A percentile compares a stretch with the other conserved stretches of the same genome.
These are phyloP conservation scores for Boloria selene DNA, from an alignment of 2,888 invertebrate species.

Conservation along the genomic window DNA sequence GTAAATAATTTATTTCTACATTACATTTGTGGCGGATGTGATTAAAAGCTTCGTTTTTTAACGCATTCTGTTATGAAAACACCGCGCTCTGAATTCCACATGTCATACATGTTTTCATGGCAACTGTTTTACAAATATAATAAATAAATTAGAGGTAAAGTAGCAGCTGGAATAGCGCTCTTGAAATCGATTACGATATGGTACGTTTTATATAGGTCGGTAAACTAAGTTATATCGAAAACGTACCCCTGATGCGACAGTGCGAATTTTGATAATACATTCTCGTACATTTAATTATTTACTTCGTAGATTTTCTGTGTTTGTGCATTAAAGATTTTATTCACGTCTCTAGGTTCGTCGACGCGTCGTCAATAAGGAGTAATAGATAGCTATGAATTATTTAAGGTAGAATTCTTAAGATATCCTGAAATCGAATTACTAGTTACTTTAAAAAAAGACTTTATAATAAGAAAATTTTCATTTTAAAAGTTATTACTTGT, in stretches of 20 bases:
- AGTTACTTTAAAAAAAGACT: too few relatives aligned
- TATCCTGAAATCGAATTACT: too few relatives aligned
- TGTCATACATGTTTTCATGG: slow-evolving; percentile 17
- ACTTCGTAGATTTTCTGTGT: too few relatives aligned
- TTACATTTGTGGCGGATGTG: slow-evolving; percentile 8
- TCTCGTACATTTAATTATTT: too few relatives aligned
- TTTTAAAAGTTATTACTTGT: too few relatives aligned
- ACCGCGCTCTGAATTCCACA: slow-evolving; percentile 11
- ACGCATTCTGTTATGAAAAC: slow-evolving; percentile 16
- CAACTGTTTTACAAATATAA: slow-evolving; percentile 22
- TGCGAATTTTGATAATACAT: too few relatives aligned
- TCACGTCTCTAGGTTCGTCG: too few relatives aligned
- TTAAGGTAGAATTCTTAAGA: too few relatives aligned
- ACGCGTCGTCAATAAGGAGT: too few relatives aligned
- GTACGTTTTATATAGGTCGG: not conserved
- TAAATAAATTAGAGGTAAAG: slow-evolving; percentile 10
- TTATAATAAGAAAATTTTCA: too few relatives aligned
- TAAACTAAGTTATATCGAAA: not conserved
- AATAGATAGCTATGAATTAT: too few relatives aligned
- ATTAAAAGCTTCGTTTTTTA: slow-evolving; percentile 14
- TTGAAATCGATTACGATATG: slow-evolving; percentile 13
- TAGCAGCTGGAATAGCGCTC: not conserved
- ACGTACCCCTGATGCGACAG: not conserved
- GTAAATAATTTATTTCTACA: not conserved
- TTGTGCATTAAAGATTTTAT: too few relatives aligned